These are phyloP conservation scores for Embiotoca jacksoni DNA, from an alignment of 2,113 vertebrate genomes.

Conservation along the genomic window DNA sequence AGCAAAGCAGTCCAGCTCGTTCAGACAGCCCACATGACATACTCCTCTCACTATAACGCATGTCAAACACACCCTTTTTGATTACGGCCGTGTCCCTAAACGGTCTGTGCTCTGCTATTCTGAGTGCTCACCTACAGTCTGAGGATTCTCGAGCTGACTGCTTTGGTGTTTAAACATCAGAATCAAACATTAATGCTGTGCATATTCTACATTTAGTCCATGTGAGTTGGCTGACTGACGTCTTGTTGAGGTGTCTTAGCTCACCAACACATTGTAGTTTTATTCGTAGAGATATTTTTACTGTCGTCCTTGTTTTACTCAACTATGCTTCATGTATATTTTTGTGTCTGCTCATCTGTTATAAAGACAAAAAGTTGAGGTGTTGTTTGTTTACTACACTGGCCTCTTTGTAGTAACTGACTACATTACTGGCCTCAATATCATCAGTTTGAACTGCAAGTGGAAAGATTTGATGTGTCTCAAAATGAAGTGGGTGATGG, in stretches of 20 bases:
- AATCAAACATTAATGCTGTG: background rate
- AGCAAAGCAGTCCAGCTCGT: constrained; percentile 3
- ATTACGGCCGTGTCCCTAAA: background rate
- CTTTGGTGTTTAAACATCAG: background rate
- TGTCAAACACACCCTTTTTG: background rate
- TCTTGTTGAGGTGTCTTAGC: constrained; percentile 3
- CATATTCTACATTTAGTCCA: background rate
- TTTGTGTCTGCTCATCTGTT: background rate
- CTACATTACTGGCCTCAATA: background rate
- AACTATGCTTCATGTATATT: background rate
- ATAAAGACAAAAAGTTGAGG: background rate
- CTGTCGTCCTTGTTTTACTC: background rate
- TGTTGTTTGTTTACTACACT: background rate
- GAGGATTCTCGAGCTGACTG: background rate
- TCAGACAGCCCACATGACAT: background rate
- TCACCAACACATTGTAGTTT: background rate
- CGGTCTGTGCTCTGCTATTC: background rate
- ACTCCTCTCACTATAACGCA: constrained; percentile 1
- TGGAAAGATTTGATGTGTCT: constrained; percentile 6
- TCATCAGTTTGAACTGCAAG: background rate
- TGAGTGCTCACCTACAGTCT: background rate
- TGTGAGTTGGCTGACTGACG: background rate
- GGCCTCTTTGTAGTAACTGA: background rate
- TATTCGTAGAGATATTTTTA: background rate
- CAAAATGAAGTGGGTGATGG: constrained; percentile 34